Base-by-base conservation (phyloP, 2,888 invertebrate genomes). In the Unio delphinus region DNA sequence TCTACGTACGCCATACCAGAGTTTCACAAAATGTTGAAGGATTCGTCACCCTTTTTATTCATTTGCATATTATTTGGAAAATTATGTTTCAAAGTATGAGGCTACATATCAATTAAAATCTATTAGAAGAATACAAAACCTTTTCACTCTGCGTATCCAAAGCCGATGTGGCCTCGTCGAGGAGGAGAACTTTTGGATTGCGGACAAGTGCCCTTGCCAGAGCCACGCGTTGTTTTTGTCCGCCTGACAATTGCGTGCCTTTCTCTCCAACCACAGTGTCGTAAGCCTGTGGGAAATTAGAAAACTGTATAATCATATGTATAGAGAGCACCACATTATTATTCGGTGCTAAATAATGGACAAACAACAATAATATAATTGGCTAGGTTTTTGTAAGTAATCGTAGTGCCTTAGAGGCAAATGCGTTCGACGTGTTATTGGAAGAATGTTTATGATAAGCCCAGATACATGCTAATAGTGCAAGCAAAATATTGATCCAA, bases 201-300 rank as follows among this genome's bases (percentile, higher is more conserved):
- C 90, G 77, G 0, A 96, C 93, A 67, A 96, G 87, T 0, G 95
- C 95, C 64, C 96, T 91, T 0, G 96, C 96, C 72, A 96, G 95
- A 20, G 95, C 95, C 8, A 88, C 84, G 30, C 88, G 73, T 70
- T 88, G 88, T 68, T 90, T 90, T 77, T 90, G 90, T 57, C 91
- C 91, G 8, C 91, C 90, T 61, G 89, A 89, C 23, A 91, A 78
- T 80, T 91, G 91, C 26, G 88, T 88, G 17, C 91, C 91, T 67
- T 88, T 87, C 70, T 89, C 88, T 23, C 89, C 89, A 1, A 89
- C 87, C 55, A 80, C 75, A 5, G 89, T 89, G 17, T 87, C 87
- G 72, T 87, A 88, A 56, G 86, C 86, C 87, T 87, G 70, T 6
- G 8, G 45, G 45, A 45, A 11, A 45, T 11, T 15, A 45, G 45